Evolutionary conservation across 2,888 invertebrate genomes (phyloP).

Genomic region (Yponomeuta sedellus): DNA sequence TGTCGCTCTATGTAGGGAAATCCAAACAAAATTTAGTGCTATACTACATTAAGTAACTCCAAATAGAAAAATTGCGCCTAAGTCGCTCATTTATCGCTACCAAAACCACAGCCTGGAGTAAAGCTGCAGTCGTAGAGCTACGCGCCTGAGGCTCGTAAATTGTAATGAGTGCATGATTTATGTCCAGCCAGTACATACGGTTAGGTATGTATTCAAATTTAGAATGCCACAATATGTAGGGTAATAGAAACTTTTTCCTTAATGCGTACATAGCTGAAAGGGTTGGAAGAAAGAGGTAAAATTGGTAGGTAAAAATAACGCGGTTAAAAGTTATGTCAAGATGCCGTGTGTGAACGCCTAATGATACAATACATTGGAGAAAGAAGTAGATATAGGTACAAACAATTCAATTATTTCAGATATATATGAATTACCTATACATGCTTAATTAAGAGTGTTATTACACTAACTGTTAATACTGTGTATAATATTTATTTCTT

Average conservation of each 20-base stretch:
- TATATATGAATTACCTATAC: no score
- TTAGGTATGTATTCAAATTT: neutral
- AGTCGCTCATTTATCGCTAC: neutral
- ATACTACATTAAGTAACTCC: neutral
- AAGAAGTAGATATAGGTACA: no score
- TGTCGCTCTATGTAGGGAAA: no score
- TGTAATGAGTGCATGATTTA: conserved; percentile 74
- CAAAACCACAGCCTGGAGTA: conserved; percentile 44
- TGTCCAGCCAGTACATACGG: conserved; percentile 29
- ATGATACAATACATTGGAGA: no score
- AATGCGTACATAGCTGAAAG: neutral
- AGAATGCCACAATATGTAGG: conserved; percentile 10
- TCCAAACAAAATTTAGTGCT: neutral
- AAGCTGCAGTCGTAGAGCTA: conserved; percentile 54
- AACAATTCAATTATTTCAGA: no score
- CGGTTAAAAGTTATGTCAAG: no score
- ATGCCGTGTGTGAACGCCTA: no score
- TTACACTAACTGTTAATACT: no score
- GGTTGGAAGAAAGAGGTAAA: neutral
- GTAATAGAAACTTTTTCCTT: neutral
- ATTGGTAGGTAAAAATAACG: no score
- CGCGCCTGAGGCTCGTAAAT: conserved; percentile 61
- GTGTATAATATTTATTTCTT: no score
- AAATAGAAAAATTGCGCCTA: neutral
- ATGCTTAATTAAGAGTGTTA: no score